Base-by-base conservation (phyloP, 2,888 invertebrate genomes). In the Cremastobaeus sp. region DNA sequence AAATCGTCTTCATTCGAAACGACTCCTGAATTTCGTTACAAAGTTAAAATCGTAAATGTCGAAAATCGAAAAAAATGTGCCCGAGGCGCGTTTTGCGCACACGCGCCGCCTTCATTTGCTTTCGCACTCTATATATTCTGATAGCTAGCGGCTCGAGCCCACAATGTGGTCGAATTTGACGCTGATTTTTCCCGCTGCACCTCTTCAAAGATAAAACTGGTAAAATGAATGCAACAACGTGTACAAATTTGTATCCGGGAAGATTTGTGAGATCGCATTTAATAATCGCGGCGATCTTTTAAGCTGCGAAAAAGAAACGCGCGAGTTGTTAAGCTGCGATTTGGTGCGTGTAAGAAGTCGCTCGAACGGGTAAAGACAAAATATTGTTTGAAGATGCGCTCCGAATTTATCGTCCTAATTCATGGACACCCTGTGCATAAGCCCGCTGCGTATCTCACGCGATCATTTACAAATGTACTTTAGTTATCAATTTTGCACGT, bases 11-110 rank as follows among this genome's bases (percentile, higher is more conserved):
- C 64, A 45, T 25, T 32, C 14, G 54, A 43, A n/a, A n/a, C n/a
- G n/a, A n/a, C n/a, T n/a, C n/a, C n/a, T n/a, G n/a, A n/a, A 37
- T 34, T 15, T 35, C 39, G 65, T 14, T 28, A 65, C 65, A 65
- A 54, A 65, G 65, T 65, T 3, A 39, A 47, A 47, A 47, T 65
- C 54, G 39, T 55, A 65, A 65, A 65, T 28, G 65, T 65, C 43
- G n/a, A 21, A 41, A 62, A 54, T 52, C 52, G 20, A 34, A 43
- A 34, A 30, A 64, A 64, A 52, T 54, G 12, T n/a, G 30, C n/a
- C 48, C 35, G 37, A 39, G 17, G 20, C 62, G 50, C n/a, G n/a
- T n/a, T 50, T 30, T 14, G 65, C 54, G 54, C 65, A 37, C 65
- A 32, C 43, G 55, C 55, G 54, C 21, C 28, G 34, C 48, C 55